phyloP scores from a whole-genome alignment of 2,888 invertebrate genomes.

The Zelleria hepariella region DNA sequence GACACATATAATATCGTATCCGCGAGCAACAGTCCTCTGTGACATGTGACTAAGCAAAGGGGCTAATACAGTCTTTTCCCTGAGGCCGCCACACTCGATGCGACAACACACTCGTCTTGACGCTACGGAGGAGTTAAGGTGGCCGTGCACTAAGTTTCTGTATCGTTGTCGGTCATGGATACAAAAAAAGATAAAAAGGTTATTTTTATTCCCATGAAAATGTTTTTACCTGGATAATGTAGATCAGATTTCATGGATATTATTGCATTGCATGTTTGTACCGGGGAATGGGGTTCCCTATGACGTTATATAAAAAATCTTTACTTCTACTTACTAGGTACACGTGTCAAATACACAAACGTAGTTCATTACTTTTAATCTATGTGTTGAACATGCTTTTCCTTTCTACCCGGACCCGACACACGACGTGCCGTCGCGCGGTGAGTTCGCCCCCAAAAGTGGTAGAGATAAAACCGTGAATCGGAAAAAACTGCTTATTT shows the following conservation, averaged over 20 bases:
- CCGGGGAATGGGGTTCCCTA: too few relatives aligned
- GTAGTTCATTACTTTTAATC: too few relatives aligned
- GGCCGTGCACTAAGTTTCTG: too few relatives aligned
- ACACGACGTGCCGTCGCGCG: not conserved
- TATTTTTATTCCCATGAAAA: too few relatives aligned
- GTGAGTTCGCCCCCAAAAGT: slow-evolving; percentile 20
- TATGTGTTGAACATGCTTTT: not conserved
- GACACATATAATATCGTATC: not conserved
- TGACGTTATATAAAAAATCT: too few relatives aligned
- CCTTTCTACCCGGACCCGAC: not conserved
- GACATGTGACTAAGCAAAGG: not conserved
- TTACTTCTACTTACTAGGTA: too few relatives aligned
- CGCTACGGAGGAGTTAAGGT: not conserved
- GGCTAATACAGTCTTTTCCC: not conserved
- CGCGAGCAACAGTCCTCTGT: not conserved
- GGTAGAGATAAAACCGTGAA: slow-evolving; percentile 50
- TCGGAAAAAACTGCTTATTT: slow-evolving; percentile 68
- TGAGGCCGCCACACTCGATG: not conserved
- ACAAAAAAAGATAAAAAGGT: too few relatives aligned
- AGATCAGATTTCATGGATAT: too few relatives aligned
- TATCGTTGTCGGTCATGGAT: too few relatives aligned
- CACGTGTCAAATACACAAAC: too few relatives aligned
- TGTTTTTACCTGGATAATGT: too few relatives aligned
- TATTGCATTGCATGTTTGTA: too few relatives aligned
- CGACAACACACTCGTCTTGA: not conserved